Conservation (phyloP, 2,888 invertebrate species). For the Oxyteleia sp. region DNA sequence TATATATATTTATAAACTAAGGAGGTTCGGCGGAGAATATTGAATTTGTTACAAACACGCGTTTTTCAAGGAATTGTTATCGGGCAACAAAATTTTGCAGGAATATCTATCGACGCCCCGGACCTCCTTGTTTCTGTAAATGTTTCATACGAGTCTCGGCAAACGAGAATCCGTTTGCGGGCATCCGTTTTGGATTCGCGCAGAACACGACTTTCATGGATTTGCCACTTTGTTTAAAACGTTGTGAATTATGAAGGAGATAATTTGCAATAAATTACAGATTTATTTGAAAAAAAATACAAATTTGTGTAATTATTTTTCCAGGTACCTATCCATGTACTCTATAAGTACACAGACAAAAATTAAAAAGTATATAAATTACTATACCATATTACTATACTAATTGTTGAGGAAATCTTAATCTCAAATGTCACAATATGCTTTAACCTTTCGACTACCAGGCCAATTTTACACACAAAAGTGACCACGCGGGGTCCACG, state of each 20-base stretch:
- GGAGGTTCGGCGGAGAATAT: constrained; percentile 20
- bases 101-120: constrained; percentile 3
- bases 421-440: too few relatives aligned
- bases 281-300: constrained; percentile 59
- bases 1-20: constrained; percentile 5
- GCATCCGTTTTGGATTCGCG: constrained; percentile 32
- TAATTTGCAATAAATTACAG: constrained; percentile 68
- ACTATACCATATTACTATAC: too few relatives aligned
- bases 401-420: too few relatives aligned
- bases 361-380: too few relatives aligned
- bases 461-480: too few relatives aligned
- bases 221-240: constrained; percentile 69
- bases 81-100: constrained; percentile 8
- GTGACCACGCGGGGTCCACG: too few relatives aligned
- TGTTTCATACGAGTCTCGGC: constrained; percentile 47
- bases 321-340: too few relatives aligned
- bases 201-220: constrained; percentile 50
- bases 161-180: constrained; percentile 24
- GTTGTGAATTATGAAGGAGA: constrained; percentile 52
- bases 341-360: too few relatives aligned
- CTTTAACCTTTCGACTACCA: too few relatives aligned
- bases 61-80: constrained; percentile 31
- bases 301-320: too few relatives aligned
- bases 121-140: constrained; percentile 42
- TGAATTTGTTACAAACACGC: constrained; percentile 31